These are phyloP conservation scores for Pomacea canaliculata DNA, from an alignment of 2,888 invertebrate genomes.

Conservation along the genomic window DNA sequence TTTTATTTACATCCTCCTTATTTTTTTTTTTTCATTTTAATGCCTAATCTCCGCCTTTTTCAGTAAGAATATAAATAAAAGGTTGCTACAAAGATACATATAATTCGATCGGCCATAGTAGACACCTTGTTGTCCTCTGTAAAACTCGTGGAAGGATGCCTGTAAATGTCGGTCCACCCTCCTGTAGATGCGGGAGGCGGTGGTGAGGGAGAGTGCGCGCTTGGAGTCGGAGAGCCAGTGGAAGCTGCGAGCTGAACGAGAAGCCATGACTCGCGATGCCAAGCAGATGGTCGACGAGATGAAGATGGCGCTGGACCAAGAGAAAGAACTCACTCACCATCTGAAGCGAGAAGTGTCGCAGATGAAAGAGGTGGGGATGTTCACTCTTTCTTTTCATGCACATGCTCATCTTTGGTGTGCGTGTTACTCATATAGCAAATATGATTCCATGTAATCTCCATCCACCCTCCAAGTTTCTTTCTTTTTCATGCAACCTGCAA, in stretches of 20 bases:
- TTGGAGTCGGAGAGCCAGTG: conserved; percentile 47
- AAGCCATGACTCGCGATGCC: conserved; percentile 42
- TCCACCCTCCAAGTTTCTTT: too few relatives aligned
- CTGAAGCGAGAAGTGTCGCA: conserved; percentile 46
- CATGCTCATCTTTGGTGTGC: not conserved
- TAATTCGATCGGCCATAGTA: too few relatives aligned
- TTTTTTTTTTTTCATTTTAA: too few relatives aligned
- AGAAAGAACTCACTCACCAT: conserved; percentile 46
- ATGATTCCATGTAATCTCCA: too few relatives aligned
- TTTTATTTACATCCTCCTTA: too few relatives aligned
- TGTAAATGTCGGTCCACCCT: not conserved
- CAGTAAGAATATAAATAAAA: too few relatives aligned
- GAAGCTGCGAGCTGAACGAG: conserved; percentile 45
- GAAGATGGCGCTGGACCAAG: conserved; percentile 47
- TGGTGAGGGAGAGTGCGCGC: conserved; percentile 42
- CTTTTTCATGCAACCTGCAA: too few relatives aligned
- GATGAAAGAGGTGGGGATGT: conserved; percentile 49
- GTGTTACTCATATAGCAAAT: too few relatives aligned
- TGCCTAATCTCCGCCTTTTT: too few relatives aligned
- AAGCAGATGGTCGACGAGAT: conserved; percentile 45
- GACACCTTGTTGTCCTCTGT: too few relatives aligned
- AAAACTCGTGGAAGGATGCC: too few relatives aligned
- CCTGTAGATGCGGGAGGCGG: conserved; percentile 48
- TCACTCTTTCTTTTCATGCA: not conserved
- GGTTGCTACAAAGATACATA: too few relatives aligned